Base-by-base conservation (phyloP, 2,888 invertebrate genomes). In the Nemapogon koenigi region DNA sequence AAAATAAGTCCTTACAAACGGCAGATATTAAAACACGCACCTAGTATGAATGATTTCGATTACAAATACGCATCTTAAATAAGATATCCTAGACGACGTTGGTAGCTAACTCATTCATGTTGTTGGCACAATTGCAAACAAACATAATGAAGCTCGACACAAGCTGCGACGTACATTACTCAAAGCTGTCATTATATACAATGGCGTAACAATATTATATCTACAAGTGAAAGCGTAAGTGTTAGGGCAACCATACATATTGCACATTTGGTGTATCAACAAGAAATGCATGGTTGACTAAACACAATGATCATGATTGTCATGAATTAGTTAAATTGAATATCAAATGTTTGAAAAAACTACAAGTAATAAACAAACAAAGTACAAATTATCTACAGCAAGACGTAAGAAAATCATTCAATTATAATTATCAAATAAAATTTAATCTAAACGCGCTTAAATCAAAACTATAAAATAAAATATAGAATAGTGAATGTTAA, bases 381-480 rank as follows among this genome's bases (percentile, higher is more conserved):
- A 73, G 73, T 76, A 76, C 73, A 70, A 68, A 60, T 70, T 54
- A 60, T 60, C 58, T 61, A 63, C 60, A 70, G 64, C 56, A 62
- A 66, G 62, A 10, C 57, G 52, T 66, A 66, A 62, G 63, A 71
- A 71, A 68, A 60, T 53, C 55, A 61, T 62, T 64, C 60, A 66
- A 62, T 66, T 66, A 71, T 70, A 73, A 75, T 61, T 71, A 70
- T 62, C 61, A 75, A 78, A 76, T 71, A 75, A 76, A 66, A 69
- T 67, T 70, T 75, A 75, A 54, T 76, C 76, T 76, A 78, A 78
- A 76, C 71, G 55, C 52, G 57, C 73, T 68, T 75, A 76, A 76
- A 75, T 63, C 71, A 73, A 73, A 73, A 70, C 71, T 76, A 76
- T 63, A 65, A 76, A 76, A 75, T 73, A 75, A 75, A 75, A 73